Evolutionary conservation across 2,888 invertebrate species (phyloP), one percentile per base, ranked within the genome.

Genomic region (Choristoneura rosaceana): DNA sequence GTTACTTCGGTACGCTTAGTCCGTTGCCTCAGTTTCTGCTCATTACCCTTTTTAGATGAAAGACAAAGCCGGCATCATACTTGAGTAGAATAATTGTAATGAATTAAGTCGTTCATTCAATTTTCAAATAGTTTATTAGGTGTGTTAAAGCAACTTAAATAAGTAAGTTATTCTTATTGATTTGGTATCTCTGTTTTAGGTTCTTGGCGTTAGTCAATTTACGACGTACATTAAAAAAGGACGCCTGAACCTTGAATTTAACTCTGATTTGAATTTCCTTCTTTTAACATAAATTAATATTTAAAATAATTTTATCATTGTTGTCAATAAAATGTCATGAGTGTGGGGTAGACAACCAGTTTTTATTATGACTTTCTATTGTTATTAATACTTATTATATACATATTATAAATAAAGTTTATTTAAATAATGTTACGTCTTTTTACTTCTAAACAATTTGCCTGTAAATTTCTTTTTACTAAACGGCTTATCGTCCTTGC

Each of bases 391-490:
- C 45, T 5, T 70, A 47, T 52, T 71, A 25, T 17, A 43, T 58
- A 71, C n/a, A 62, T 17, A n/a, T 76, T 33, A 17, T 76, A 75
- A 80, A 80, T 81, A 80, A 81, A 82, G 80, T 75, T 9, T 61
- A 55, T 55, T 15, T 52, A 38, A 17, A 17, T 55, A 55, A n/a
- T 14, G 25, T 67, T 70, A 69, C 79, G 79, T 83, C 82, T 88
- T 90, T 79, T 86, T 88, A 79, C 81, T 88, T 79, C 79, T 86
- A 70, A 86, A 89, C 10, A 81, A 77, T 77, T 88, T 93, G 55
- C 89, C 89, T 0, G 83, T 71, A 55, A 88, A 87, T 77, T 89
- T 93, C 75, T 86, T 90, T 79, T 90, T 93, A 0, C 85, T 86
- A 61, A 83, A 87, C 10, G 84, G 69, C 81, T 89, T 93, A 2